Percentiles rank a stretch among this genome's conserved stretches.
phyloP scores from a whole-genome alignment of 2,113 vertebrate species.

The Boulengeromyrus knoepffleri region DNA sequence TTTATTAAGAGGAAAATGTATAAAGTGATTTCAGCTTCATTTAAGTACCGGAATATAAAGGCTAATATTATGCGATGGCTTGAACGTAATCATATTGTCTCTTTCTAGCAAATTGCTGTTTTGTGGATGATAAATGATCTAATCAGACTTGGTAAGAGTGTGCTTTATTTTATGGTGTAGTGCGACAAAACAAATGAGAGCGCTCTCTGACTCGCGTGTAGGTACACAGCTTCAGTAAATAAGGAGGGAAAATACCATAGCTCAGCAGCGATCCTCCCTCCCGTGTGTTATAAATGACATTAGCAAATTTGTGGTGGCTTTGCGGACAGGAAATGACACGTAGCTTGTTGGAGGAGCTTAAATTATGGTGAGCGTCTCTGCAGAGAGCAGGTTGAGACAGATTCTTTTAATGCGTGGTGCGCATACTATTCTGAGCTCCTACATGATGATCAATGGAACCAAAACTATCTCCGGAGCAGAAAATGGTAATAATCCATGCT shows the following conservation, averaged over 20 bases:
- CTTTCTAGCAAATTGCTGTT: constrained; percentile 2
- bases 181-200: background rate
- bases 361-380: background rate
- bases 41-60: background rate
- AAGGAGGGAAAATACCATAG: background rate
- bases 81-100: background rate
- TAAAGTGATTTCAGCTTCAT: background rate
- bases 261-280: background rate
- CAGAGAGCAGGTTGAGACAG: background rate
- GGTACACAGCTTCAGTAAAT: background rate
- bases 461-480: constrained; percentile 4
- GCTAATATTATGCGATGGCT: background rate
- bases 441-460: constrained; percentile 15
- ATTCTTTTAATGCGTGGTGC: background rate
- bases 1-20: background rate
- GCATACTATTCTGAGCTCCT: background rate
- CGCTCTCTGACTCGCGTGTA: background rate
- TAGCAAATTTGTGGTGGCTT: background rate
- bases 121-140: background rate
- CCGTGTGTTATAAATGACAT: background rate
- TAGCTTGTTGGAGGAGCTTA: background rate
- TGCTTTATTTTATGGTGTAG: background rate
- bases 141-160: background rate
- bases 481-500: constrained; percentile 19
- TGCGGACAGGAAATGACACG: background rate